Base-by-base conservation (phyloP, 1,140 invertebrate genomes). In the Linepithema humile region DNA sequence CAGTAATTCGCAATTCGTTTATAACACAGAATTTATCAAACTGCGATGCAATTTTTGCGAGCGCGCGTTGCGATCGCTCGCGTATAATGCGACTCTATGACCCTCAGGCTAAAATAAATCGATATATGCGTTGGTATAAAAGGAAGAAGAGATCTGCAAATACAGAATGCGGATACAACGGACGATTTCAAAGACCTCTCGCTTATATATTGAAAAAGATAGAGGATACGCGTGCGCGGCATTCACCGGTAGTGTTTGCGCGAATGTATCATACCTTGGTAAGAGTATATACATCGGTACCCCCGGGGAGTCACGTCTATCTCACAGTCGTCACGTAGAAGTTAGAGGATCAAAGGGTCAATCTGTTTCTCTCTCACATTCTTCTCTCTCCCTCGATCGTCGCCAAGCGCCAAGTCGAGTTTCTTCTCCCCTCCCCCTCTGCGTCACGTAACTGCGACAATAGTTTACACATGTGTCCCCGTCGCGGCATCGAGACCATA, bases 261-360 rank as follows among this genome's bases (percentile, higher is more conserved):
- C 17, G 29, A 32, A 29, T 6, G 12, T n/a, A 55, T 23, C 48
- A 62, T 38, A 35, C 6, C 15, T 32, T 35, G 10, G 38, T 53
- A 69, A 55, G 40, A 32, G 62, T 67, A 69, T 55, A 17, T 69
- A 53, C 60, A 50, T 67, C 15, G 50, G 43, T 35, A n/a, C 72
- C 57, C 70, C 65, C 43, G n/a, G 70, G 29, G 75, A 85, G 86
- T 85, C 86, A 88, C 87, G 86, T 88, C 72, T 75, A 84, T 87
- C 83, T 88, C 67, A 64, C 64, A 57, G 87, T 82, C 84, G 75
- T 88, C 87, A 85, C 87, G 82, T 88, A 82, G 60, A 82, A 84
- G 82, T 85, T 88, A 65, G 40, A 43, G 86, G 83, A 88, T 88
- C 86, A 85, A 88, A 88, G 84, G 86, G 86, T 88, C 87, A 85